Evolutionary conservation across 1,140 invertebrate species (phyloP), one percentile per base, ranked within the genome.

Genomic region (Eubasilissa regina): DNA sequence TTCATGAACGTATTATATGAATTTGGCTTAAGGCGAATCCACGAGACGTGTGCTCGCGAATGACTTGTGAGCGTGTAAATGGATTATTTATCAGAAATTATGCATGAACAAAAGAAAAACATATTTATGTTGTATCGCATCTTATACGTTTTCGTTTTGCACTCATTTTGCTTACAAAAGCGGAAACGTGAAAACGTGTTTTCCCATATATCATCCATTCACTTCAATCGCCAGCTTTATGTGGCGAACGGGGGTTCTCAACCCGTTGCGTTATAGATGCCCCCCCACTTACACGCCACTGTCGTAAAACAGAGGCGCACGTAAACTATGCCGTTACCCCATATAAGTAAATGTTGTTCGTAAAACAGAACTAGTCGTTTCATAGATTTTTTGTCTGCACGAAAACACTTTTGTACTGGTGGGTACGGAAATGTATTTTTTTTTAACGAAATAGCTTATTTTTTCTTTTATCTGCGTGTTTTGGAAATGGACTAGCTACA

Each of bases 291-390:
- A 25, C 19, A 64, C 13, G 60, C 25, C 60, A 12, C 35, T 64
- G 60, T 64, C 60, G 60, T 64, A 64, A 64, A 64, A 64, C 60
- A 64, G 19, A 21, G 60, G 12, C 11, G 35, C 35, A 35, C 60
- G 60, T 64, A 64, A 64, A 64, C 60, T 64, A 64, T 64, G 60
- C 60, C 60, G 25, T 64, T 64, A 64, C 35, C 13, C 60, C 60
- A 35, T 35, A 64, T 64, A 19, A 13, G 60, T 25, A 35, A 43
- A 64, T 43, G 35, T n/a, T 64, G 19, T 35, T 25, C 60, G 60
- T 64, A 64, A 64, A 64, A 43, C 25, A 25, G 35, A 64, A 64
- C 60, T 64, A 64, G 35, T 43, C 17, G 55, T 58, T 21, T 58
- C 60, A 43, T 44, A 64, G 19, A 64, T 64, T 64, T 64, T 64